Evolutionary conservation across 2,113 vertebrate genomes (phyloP).

Genomic region (Bos indicus): DNA sequence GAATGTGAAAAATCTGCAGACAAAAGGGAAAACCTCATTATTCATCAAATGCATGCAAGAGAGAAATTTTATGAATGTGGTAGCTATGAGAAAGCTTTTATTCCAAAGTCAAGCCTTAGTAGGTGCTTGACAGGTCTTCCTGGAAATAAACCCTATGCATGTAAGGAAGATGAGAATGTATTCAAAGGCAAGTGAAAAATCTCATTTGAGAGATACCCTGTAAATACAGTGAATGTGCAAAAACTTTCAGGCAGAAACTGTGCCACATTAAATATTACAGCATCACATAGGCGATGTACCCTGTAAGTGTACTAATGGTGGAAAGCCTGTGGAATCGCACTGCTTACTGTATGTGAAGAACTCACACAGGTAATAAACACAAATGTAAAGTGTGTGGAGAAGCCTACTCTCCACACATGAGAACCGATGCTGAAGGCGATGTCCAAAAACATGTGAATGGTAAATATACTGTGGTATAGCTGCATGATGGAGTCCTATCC

Average conservation of each 20-base stretch:
- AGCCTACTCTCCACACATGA: not conserved
- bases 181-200: not conserved
- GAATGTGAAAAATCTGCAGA: not conserved
- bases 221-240: not conserved
- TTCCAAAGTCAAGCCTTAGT: not conserved
- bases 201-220: not conserved
- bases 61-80: not conserved
- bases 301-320: not conserved
- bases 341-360: not conserved
- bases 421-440: not conserved
- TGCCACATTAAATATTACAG: not conserved
- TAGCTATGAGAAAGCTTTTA: not conserved
- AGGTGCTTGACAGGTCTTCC: not conserved
- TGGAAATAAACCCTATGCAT: not conserved
- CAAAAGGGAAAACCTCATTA: not conserved
- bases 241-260: not conserved
- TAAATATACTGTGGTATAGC: not conserved
- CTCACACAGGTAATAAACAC: not conserved
- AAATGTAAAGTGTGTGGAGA: not conserved
- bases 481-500: not conserved
- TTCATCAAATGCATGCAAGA: not conserved
- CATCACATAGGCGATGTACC: not conserved
- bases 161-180: not conserved
- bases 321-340: not conserved
- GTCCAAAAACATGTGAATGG: not conserved